phyloP scores from a whole-genome alignment of 2,113 vertebrate genomes.

The Chloropsis cyanopogon region DNA sequence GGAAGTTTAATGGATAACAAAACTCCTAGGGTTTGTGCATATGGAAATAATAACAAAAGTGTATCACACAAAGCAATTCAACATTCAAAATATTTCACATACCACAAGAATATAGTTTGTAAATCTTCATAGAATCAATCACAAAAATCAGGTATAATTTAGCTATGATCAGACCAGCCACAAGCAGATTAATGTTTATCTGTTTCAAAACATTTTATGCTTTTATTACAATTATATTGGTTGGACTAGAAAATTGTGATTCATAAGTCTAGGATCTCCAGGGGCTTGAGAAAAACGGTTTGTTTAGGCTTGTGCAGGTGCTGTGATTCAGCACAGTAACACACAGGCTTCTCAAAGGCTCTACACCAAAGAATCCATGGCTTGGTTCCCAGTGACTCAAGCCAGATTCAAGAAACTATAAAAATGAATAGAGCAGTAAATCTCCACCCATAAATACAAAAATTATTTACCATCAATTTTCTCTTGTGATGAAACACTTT shows the following conservation, averaged over 20 bases:
- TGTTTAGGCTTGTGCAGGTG: constrained; percentile 40
- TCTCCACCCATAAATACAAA: not conserved
- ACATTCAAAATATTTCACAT: constrained; percentile 20
- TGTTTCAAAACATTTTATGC: not conserved
- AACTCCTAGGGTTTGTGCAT: not conserved
- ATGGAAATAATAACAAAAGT: constrained; percentile 39
- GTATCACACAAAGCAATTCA: not conserved
- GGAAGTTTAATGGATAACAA: constrained; percentile 8
- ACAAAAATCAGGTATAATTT: constrained; percentile 17
- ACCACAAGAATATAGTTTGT: not conserved
- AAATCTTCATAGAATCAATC: not conserved
- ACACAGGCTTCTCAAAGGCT: not conserved
- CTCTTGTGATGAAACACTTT: not conserved
- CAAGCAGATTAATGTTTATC: not conserved
- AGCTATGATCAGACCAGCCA: not conserved
- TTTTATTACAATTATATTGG: not conserved
- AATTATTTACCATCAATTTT: constrained; percentile 9
- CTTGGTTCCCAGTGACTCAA: constrained; percentile 5
- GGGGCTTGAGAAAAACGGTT: not conserved
- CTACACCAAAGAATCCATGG: not conserved
- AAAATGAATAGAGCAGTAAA: constrained; percentile 33
- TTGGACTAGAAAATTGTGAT: not conserved
- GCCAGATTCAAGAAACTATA: constrained; percentile 17
- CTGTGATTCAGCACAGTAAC: constrained; percentile 14
- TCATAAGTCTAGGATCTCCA: not conserved